These are phyloP conservation scores for Neoascia interrupta DNA, from an alignment of 2,888 invertebrate genomes.

Conservation along the genomic window DNA sequence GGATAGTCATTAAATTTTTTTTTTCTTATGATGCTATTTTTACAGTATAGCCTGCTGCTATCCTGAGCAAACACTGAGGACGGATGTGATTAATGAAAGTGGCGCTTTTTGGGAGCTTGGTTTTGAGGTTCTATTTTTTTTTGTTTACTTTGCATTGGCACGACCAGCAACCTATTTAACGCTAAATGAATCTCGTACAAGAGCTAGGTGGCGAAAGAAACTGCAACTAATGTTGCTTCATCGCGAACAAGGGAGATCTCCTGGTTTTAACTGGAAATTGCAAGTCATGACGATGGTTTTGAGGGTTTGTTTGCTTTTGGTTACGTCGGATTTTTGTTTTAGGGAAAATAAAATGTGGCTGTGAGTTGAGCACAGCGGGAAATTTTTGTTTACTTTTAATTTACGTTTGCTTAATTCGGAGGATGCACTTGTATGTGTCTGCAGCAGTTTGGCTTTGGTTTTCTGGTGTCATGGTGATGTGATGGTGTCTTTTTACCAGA, in stretches of 20 bases:
- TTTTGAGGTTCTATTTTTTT: neutral
- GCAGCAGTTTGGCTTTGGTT: neutral
- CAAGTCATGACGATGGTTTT: constrained; percentile 16
- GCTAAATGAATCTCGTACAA: no score
- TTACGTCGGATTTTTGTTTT: constrained; percentile 2
- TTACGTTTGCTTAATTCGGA: neutral
- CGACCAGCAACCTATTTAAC: constrained; percentile 46
- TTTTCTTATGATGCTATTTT: constrained; percentile 49
- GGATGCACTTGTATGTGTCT: neutral
- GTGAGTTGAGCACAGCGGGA: neutral
- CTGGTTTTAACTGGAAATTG: constrained; percentile 1
- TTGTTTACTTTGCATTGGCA: neutral
- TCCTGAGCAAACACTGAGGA: constrained; percentile 41
- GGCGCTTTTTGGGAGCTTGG: constrained; percentile 13
- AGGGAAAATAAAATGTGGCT: neutral
- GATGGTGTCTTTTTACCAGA: no score
- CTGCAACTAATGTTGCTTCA: constrained; percentile 16
- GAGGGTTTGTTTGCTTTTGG: constrained; percentile 17
- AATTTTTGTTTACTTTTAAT: constrained; percentile 45
- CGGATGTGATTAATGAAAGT: constrained; percentile 62
- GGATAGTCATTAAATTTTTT: constrained; percentile 58
- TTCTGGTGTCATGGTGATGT: neutral
- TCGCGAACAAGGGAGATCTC: no score
- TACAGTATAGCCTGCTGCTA: no score
- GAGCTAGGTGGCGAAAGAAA: constrained; percentile 5